phyloP scores from a whole-genome alignment of 2,888 invertebrate genomes.

The Xylocampa areola region DNA sequence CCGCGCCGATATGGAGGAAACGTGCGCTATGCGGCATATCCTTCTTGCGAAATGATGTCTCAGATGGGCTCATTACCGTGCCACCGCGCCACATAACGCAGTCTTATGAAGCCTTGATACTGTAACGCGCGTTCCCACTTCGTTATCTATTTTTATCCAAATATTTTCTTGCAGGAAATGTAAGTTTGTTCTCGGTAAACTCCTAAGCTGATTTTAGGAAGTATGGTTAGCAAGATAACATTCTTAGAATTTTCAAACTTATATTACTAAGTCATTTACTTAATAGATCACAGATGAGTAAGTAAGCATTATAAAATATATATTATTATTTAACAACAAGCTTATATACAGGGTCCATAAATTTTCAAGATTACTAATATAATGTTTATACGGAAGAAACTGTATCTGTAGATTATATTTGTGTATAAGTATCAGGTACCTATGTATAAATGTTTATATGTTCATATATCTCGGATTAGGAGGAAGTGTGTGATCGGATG shows the following conservation, averaged over 20 bases:
- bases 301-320: no score
- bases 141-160: background rate
- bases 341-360: no score
- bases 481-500: conserved; percentile 38
- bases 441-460: conserved; percentile 11
- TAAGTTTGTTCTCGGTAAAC: conserved; percentile 5
- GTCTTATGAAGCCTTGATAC: background rate
- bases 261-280: background rate
- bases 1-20: conserved; percentile 9
- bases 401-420: background rate
- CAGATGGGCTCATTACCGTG: background rate
- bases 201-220: background rate
- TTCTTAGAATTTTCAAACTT: background rate
- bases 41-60: background rate
- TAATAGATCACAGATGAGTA: no score
- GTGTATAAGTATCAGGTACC: conserved; percentile 15
- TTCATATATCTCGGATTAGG: conserved; percentile 34
- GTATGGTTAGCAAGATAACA: background rate
- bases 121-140: background rate
- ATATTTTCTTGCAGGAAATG: conserved; percentile 4
- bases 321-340: no score
- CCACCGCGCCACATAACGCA: background rate
- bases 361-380: background rate
- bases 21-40: conserved; percentile 10
- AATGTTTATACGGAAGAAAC: no score